Base-by-base conservation (phyloP, 2,113 vertebrate species). In the Orientallactaga bullata region DNA sequence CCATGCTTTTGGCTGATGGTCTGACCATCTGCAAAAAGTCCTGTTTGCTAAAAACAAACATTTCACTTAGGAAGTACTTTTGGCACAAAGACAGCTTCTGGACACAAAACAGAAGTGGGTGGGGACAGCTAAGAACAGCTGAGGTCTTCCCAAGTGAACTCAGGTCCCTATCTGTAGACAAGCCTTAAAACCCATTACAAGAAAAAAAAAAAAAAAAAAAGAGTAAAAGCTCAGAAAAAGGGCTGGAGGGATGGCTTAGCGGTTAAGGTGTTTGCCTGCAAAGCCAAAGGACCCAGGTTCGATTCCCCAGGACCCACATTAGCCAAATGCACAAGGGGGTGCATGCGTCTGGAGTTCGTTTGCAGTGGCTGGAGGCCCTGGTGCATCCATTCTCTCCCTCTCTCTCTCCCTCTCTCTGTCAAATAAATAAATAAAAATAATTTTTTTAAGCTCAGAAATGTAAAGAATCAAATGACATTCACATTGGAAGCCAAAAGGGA, bases 11-110 rank as follows among this genome's bases (percentile, higher is more conserved):
- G 71, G 69, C 32, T 32, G 5, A 77, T 39, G 51, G 30, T 51
- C 79, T 1, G 16, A 69, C 55, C 85, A 58, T 32, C n/a, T 37
- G 15, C 42, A 74, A 47, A 39, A 76, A 65, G 37, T 8, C 18
- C 26, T 32, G 4, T 61, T 37, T 55, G 42, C 37, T 28, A 32
- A 61, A 88, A 68, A 60, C 61, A 91, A 94, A 73, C 55, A 72
- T 78, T 87, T 69, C 6, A 88, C 85, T 35, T 88, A 51, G 76
- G 61, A 79, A 85, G 66, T 32, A 24, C 28, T 90, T 89, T 80
- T 80, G 93, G 86, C 66, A 61, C 32, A 60, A 10, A 76, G 30
- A 2, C 1, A 7, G 65, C 76, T 28, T 28, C 61, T 35, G 51
- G 26, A n/a, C 61, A 32, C 91, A 3, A 4, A 55, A 37, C 2